phyloP scores from a whole-genome alignment of 2,113 vertebrate species.

The Dinomys branickii region DNA sequence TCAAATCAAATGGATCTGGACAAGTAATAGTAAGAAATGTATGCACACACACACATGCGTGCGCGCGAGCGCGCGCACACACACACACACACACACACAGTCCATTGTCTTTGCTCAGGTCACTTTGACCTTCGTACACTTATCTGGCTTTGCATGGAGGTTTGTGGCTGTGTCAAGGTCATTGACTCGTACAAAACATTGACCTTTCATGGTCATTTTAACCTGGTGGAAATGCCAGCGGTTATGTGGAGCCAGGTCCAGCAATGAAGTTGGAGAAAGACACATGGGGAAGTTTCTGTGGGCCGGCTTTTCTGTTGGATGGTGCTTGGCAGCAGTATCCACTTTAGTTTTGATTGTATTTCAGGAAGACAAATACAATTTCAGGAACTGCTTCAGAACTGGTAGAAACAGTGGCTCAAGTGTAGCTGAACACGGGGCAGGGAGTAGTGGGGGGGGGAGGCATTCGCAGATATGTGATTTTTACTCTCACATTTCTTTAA shows the following conservation, averaged over 20 bases:
- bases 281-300: too few relatives aligned
- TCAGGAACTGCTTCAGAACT: neutral
- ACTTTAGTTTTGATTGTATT: too few relatives aligned
- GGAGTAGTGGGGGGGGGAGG: accelerated
- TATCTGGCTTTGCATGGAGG: neutral
- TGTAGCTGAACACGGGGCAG: neutral
- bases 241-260: too few relatives aligned
- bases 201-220: neutral
- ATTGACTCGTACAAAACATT: neutral
- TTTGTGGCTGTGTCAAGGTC: neutral
- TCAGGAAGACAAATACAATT: neutral
- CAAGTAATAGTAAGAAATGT: neutral
- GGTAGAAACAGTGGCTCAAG: neutral
- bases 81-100: neutral
- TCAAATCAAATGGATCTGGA: neutral
- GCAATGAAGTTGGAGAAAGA: neutral
- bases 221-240: neutral
- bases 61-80: too few relatives aligned
- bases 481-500: neutral
- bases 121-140: neutral
- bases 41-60: too few relatives aligned
- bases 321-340: neutral
- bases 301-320: neutral
- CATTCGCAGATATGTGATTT: neutral
- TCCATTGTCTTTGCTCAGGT: neutral